Percentiles rank a stretch among this genome's conserved stretches.
These are phyloP conservation scores for Ptychoptera albimana DNA, from an alignment of 2,888 invertebrate genomes.

Conservation along the genomic window DNA sequence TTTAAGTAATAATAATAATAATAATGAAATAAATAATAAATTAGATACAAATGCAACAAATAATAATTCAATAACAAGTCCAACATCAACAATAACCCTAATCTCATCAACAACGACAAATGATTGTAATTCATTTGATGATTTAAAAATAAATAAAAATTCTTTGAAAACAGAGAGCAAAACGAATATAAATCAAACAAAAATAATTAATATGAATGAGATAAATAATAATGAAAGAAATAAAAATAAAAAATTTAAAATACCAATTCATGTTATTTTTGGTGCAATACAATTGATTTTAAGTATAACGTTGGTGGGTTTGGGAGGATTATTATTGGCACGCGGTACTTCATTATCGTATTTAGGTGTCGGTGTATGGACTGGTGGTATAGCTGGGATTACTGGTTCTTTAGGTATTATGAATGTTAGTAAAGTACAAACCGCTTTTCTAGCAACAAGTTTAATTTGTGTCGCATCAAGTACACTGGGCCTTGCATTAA, in stretches of 20 bases:
- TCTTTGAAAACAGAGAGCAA: too few species aligned
- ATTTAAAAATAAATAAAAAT: background rate
- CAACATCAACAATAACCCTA: background rate
- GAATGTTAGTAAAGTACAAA: constrained; percentile 27
- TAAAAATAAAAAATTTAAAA: constrained; percentile 1
- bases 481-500: constrained; percentile 27
- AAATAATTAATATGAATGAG: constrained; percentile 3
- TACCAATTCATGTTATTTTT: constrained; percentile 22
- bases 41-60: background rate
- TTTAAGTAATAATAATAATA: too few species aligned
- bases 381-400: constrained; percentile 21
- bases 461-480: constrained; percentile 29
- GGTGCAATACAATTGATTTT: constrained; percentile 25
- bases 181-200: too few species aligned
- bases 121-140: background rate
- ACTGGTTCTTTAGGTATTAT: constrained; percentile 27
- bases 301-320: constrained; percentile 24
- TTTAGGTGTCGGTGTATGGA: constrained; percentile 28
- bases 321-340: constrained; percentile 26
- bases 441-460: constrained; percentile 28
- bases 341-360: constrained; percentile 25
- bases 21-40: background rate
- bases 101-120: background rate
- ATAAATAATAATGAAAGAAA: background rate
- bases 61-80: background rate